phyloP scores from a whole-genome alignment of 2,888 invertebrate species.

The Drosophila leonis region DNA sequence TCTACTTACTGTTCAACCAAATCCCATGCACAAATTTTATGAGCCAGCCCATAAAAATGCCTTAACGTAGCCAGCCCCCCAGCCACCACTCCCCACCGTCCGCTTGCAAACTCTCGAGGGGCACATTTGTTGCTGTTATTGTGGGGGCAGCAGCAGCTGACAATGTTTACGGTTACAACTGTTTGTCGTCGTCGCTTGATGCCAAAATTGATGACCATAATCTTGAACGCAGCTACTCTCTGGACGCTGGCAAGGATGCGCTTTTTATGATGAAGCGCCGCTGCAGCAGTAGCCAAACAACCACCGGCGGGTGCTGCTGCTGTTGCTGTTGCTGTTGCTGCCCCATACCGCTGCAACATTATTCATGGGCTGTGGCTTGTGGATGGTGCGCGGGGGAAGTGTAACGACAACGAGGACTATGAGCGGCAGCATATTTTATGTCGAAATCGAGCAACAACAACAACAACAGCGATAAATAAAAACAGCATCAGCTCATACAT shows the following conservation, averaged over 20 bases:
- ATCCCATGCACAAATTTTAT: slow-evolving; percentile 81
- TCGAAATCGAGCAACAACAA: slow-evolving; percentile 74
- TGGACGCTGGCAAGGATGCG: slow-evolving; percentile 70
- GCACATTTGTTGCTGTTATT: slow-evolving; percentile 64
- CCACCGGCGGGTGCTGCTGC: slow-evolving; percentile 30
- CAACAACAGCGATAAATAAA: slow-evolving; percentile 57
- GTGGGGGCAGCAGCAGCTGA: slow-evolving; percentile 56
- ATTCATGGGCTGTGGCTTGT: slow-evolving; percentile 63
- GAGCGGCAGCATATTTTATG: slow-evolving; percentile 81
- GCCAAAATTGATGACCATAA: slow-evolving; percentile 84
- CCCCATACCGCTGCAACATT: slow-evolving; percentile 63
- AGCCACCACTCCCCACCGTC: neutral
- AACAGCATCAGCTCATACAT: slow-evolving; percentile 62
- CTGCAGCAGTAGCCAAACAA: slow-evolving; percentile 54
- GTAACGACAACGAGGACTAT: slow-evolving; percentile 27
- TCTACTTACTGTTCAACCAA: slow-evolving; percentile 76
- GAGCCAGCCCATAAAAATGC: slow-evolving; percentile 77
- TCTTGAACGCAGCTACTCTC: slow-evolving; percentile 69
- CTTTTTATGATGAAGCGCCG: slow-evolving; percentile 77
- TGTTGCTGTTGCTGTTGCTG: slow-evolving; percentile 24
- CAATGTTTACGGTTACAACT: slow-evolving; percentile 78
- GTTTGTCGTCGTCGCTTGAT: slow-evolving; percentile 76
- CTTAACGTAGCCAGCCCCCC: slow-evolving; percentile 56
- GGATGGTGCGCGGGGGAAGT: slow-evolving; percentile 14
- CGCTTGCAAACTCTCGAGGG: slow-evolving; percentile 63